Conservation (phyloP, 2,888 invertebrate species). For the Drosophila paranaensis region DNA sequence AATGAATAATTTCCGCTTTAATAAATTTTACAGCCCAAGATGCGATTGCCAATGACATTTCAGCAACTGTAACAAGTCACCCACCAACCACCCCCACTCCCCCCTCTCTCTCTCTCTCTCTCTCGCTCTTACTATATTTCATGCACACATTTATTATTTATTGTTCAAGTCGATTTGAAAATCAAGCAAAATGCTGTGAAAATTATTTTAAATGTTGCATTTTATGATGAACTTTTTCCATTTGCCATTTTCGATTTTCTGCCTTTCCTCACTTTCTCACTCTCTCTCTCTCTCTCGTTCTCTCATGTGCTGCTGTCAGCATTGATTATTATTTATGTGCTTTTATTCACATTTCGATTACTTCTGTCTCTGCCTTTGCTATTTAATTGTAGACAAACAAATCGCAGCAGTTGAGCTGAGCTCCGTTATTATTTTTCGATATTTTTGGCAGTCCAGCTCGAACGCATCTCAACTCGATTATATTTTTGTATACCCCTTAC, state of each 20-base stretch:
- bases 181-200: constrained; percentile 24
- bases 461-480: neutral
- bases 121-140: neutral
- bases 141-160: constrained; percentile 19
- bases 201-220: constrained; percentile 29
- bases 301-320: constrained; percentile 1
- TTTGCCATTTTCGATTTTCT: neutral
- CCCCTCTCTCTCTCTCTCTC: neutral
- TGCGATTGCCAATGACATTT: constrained; percentile 71
- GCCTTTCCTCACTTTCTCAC: neutral
- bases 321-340: neutral
- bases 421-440: neutral
- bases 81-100: neutral
- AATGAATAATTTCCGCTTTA: constrained; percentile 82
- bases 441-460: neutral
- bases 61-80: constrained; percentile 13
- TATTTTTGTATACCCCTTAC: neutral
- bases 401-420: neutral
- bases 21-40: constrained; percentile 75
- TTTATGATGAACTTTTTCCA: constrained; percentile 5
- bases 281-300: neutral
- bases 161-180: constrained; percentile 9
- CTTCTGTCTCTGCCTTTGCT: neutral
- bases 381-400: neutral
- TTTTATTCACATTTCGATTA: constrained; percentile 1